These are phyloP conservation scores for Trachythela sp. DNA, from an alignment of 64 coral and sea anemone species.

Conservation along the genomic window DNA sequence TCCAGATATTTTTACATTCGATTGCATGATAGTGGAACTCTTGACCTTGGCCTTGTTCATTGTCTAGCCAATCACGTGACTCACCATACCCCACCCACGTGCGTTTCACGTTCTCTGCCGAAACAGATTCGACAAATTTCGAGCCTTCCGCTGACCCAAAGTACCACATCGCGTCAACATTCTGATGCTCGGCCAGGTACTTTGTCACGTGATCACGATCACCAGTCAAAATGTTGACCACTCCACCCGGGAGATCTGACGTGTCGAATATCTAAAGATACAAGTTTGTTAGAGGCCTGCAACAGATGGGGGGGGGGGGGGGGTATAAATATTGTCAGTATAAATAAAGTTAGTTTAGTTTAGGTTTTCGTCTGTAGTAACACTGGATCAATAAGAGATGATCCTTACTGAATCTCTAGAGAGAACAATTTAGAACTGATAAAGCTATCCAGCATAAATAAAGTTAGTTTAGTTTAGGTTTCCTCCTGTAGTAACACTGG, in stretches of 20 bases:
- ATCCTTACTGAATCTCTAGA: no score
- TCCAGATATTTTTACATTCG: conserved; percentile 82
- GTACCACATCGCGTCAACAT: conserved; percentile 97
- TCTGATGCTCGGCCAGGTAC: conserved; percentile 80
- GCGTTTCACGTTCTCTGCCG: conserved; percentile 83
- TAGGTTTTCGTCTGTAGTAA: no score
- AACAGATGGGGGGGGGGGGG: no score
- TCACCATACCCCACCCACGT: conserved; percentile 80
- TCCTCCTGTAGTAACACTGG: no score
- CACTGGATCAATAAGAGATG: no score
- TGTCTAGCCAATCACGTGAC: conserved; percentile 69
- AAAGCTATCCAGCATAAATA: no score
- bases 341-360: no score
- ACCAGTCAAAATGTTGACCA: conserved; percentile 89
- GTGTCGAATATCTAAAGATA: conserved; percentile 79
- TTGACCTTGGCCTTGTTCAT: conserved; percentile 74
- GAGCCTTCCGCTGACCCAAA: conserved; percentile 80
- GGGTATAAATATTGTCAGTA: background rate
- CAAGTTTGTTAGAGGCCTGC: background rate
- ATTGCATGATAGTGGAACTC: conserved; percentile 74
- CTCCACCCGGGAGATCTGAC: conserved; percentile 85
- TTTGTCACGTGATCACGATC: conserved; percentile 87
- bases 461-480: no score
- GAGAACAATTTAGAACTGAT: no score
- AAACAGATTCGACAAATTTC: conserved; percentile 82